Evolutionary conservation across 2,113 vertebrate species (phyloP).

Genomic region (Charina bottae): DNA sequence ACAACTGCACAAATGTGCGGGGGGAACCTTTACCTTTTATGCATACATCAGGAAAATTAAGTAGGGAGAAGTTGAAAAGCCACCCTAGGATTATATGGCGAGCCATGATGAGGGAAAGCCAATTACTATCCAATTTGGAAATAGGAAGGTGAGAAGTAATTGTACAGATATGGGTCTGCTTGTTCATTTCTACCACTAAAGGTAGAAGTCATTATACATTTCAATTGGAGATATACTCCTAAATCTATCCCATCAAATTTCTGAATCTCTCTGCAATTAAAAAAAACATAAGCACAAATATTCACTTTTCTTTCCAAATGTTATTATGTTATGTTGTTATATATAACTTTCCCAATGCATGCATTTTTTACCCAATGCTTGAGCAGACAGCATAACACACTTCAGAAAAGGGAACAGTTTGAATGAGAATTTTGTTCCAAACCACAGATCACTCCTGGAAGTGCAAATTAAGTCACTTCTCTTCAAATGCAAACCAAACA

Average conservation of each 20-base stretch:
- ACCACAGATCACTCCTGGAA: neutral
- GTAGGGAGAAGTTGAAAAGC: neutral
- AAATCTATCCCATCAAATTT: neutral
- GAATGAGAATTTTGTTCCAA: neutral
- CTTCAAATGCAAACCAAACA: neutral
- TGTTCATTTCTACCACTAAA: neutral
- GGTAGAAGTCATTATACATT: neutral
- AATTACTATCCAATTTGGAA: neutral
- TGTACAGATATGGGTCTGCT: neutral
- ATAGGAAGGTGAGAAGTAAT: neutral
- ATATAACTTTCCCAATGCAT: too few species aligned
- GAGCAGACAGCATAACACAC: too few species aligned
- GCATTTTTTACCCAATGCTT: neutral
- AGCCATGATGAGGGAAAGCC: neutral
- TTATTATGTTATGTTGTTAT: too few species aligned
- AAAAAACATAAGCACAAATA: neutral
- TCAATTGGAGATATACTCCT: neutral
- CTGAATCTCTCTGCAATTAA: neutral
- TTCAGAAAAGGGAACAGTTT: neutral
- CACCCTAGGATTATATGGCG: neutral
- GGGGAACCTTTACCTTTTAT: too few species aligned
- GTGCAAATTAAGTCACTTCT: neutral
- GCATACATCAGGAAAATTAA: neutral
- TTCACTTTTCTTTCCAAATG: too few species aligned
- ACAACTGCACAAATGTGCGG: too few species aligned